Base-by-base conservation (phyloP, 2,888 invertebrate species). In the Agriotes lineatus region DNA sequence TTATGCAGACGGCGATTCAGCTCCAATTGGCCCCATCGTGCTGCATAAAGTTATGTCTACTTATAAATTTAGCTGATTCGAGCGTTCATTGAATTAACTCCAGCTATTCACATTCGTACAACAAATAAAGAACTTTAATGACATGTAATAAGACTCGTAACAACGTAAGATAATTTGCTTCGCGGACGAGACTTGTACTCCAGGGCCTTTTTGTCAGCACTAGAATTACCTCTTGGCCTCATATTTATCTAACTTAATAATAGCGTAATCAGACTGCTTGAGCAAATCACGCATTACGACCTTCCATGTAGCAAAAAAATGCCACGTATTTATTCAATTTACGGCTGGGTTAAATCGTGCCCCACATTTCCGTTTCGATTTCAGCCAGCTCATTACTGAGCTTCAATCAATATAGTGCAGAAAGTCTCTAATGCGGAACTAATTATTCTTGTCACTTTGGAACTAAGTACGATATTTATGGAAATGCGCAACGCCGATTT, bases 1-100 rank as follows among this genome's bases (percentile, higher is more conserved):
- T 75, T 75, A 74, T 73, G 74, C 63, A 70, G 70, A 70, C 10
- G 54, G 42, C 70, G 73, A 74, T 74, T 75, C 71, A 72, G 59
- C 67, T 66, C 72, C 73, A 75, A 74, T 75, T 74, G 75, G 60
- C 42, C 67, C 42, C 62, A 68, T 74, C 70, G 68, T 64, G 63
- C 61, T 62, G 63, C 62, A 71, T 65, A 73, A 68, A 66, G 66
- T 70, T 70, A 69, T 67, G 66, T 69, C 71, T 67, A 70, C 63
- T 70, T 72, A 66, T 66, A 67, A 67, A 61, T 67, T 67, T 60
- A 62, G 59, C 48, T 67, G 48, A 67, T 67, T 59, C 54, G 42
- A 59, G 44, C 48, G 20, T 50, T 67, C 67, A 67, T 67, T 67
- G 67, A 67, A 67, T 67, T 67, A 67, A 57, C 57, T 67, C 30